Percentiles rank a stretch among this genome's conserved stretches.
Conservation (phyloP, 2,797 vertebrate species). For the Myripristis jacobus region DNA sequence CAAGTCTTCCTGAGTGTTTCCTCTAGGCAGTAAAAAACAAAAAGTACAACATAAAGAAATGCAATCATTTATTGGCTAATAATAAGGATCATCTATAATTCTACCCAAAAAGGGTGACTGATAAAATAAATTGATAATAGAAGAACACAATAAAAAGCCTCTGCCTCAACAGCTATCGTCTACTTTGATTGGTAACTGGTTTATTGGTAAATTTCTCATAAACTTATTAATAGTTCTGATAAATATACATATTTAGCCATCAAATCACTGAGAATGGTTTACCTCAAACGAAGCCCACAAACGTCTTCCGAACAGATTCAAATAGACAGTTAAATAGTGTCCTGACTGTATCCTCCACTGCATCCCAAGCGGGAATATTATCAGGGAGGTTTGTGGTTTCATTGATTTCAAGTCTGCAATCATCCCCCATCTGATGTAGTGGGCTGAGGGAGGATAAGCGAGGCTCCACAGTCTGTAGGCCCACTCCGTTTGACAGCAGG, state of each 20-base stretch:
- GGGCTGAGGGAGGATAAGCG: slow-evolving; percentile 73
- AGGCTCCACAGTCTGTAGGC: slow-evolving; percentile 47
- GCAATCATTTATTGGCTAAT: background rate
- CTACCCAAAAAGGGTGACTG: background rate
- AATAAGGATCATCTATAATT: background rate
- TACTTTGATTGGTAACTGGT: background rate
- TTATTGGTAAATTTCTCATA: background rate
- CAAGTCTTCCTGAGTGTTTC: slow-evolving; percentile 40
- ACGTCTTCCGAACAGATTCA: slow-evolving; percentile 35
- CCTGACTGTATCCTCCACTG: slow-evolving; percentile 65
- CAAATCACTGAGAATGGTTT: slow-evolving; percentile 11
- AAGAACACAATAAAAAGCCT: background rate
- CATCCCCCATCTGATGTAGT: slow-evolving; percentile 81
- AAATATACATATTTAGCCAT: slow-evolving; percentile 27
- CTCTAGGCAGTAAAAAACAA: slow-evolving; percentile 28
- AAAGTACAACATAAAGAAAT: slow-evolving; percentile 24
- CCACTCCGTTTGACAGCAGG: slow-evolving; percentile 57
- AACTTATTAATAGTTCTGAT: background rate
- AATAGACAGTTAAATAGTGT: slow-evolving; percentile 60
- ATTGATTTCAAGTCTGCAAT: slow-evolving; percentile 83
- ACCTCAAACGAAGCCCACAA: slow-evolving; percentile 22
- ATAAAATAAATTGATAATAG: background rate
- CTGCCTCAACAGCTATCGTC: background rate
- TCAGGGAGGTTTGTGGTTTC: slow-evolving; percentile 84
- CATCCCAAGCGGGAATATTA: slow-evolving; percentile 79